Percentiles rank a stretch among this genome's conserved stretches.
Evolutionary conservation across 1,140 invertebrate genomes (phyloP).

Genomic region (Lanistes nyassanus): DNA sequence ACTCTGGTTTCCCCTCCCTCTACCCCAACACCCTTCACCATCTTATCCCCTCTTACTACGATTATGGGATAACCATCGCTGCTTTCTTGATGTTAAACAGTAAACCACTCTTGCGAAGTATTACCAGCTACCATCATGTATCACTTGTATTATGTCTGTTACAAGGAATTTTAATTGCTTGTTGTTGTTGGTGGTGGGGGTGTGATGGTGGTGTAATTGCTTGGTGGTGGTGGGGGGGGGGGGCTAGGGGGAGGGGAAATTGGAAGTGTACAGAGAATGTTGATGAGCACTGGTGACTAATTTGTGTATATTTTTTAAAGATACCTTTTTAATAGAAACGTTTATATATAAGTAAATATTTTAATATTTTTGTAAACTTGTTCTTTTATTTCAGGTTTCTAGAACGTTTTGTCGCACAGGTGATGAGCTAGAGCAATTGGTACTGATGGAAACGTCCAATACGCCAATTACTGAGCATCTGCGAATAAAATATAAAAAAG

Average conservation of each 20-base stretch:
- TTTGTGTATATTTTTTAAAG: not conserved
- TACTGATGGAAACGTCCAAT: constrained; percentile 72
- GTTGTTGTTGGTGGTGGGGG: too few species aligned
- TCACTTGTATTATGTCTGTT: not conserved
- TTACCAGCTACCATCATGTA: not conserved
- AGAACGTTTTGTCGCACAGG: constrained; percentile 51
- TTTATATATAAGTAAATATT: not conserved
- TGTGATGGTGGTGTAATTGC: too few species aligned
- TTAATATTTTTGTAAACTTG: not conserved
- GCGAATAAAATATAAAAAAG: constrained; percentile 67
- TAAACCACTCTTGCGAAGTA: not conserved
- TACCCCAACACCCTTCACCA: not conserved
- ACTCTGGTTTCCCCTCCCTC: not conserved
- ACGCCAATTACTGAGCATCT: constrained; percentile 73
- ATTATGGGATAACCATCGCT: not conserved
- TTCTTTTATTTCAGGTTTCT: constrained; percentile 60
- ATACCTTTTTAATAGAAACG: not conserved
- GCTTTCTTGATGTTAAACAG: not conserved
- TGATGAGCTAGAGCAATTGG: constrained; percentile 68
- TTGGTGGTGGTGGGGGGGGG: too few species aligned
- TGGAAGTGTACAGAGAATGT: not conserved
- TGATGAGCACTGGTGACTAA: not conserved
- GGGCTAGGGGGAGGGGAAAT: too few species aligned
- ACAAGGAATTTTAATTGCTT: not conserved
- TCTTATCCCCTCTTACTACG: not conserved